A percentile compares a stretch with the other conserved stretches of the same genome.
phyloP scores from a whole-genome alignment of 2,113 vertebrate genomes.

The Myrmecobius fasciatus region DNA sequence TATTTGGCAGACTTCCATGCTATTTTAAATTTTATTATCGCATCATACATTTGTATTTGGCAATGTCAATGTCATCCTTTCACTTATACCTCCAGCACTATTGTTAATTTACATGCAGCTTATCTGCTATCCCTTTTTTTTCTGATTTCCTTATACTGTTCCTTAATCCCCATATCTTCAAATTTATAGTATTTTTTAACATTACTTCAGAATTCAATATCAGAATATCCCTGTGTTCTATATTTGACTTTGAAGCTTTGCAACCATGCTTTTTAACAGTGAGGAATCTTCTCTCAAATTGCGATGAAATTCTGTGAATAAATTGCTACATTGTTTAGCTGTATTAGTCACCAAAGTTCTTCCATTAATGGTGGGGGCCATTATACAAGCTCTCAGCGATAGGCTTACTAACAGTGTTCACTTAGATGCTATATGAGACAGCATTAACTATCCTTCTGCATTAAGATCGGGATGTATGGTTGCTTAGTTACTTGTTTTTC shows the following conservation, averaged over 20 bases:
- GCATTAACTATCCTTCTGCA: conserved; percentile 29
- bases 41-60: not conserved
- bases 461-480: conserved; percentile 9
- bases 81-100: not conserved
- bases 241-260: conserved; percentile 6
- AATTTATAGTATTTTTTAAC: not conserved
- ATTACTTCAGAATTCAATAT: not conserved
- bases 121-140: not conserved
- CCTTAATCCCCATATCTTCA: not conserved
- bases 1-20: conserved; percentile 15
- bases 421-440: not conserved
- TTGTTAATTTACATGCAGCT: not conserved
- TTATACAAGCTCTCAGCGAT: conserved; percentile 3
- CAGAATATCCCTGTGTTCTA: not conserved
- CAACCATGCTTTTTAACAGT: conserved; percentile 25
- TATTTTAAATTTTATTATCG: conserved; percentile 17
- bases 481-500: conserved; percentile 47
- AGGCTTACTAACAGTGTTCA: not conserved
- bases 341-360: not conserved
- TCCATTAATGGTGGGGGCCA: not conserved
- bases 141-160: not conserved
- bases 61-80: not conserved
- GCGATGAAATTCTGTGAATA: conserved; percentile 15
- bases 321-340: conserved; percentile 25
- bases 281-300: not conserved